Base-by-base conservation (phyloP, 2,113 vertebrate genomes). In the Meriones unguiculatus region DNA sequence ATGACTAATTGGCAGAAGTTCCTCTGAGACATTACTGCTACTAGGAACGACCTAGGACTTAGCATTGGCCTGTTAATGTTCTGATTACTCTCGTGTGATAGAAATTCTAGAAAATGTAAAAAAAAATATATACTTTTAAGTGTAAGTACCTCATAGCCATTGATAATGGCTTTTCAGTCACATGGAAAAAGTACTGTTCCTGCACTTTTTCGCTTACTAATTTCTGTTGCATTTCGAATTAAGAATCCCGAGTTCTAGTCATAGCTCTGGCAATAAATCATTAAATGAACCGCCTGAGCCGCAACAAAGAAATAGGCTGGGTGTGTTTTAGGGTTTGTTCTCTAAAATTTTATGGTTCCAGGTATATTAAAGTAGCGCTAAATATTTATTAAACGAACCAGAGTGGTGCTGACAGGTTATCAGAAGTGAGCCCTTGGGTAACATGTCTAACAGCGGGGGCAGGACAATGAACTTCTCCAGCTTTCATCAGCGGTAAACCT, bases 91-190 rank as follows among this genome's bases (percentile, higher is more conserved):
- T 89, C 50, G 82, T 20, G 75, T 69, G 89, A 72, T 2, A n/a
- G 52, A 57, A 96, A 96, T 78, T 92, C 86, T 91, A 90, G 25
- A 90, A 91, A 91, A 18, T 72, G 38, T 80, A 81, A 57, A 81
- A 18, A 91, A 57, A 57, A 57, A 57, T 13, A 57, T 13, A 57
- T 57, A 46, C 46, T 46, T 5, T 4, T 46, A 46, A 12, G 32
- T 59, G 6, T 62, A 18, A 7, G n/a, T 62, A 80, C 8, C 15
- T 89, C 1, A 67, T 24, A 77, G 65, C 50, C 88, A 24, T 30
- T 87, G 64, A 93, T 35, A 57, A 35, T 62, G 14, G 4, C 7
- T 70, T 30, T 77, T 67, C 77, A 52, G 57, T 50, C 28, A 69
- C 35, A 22, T 64, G 25, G 22, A 94, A 65, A 89, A 85, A 94